A percentile compares a stretch with the other conserved stretches of the same genome.
Conservation (phyloP, 2,888 invertebrate species). For the Ormia ochracea region DNA sequence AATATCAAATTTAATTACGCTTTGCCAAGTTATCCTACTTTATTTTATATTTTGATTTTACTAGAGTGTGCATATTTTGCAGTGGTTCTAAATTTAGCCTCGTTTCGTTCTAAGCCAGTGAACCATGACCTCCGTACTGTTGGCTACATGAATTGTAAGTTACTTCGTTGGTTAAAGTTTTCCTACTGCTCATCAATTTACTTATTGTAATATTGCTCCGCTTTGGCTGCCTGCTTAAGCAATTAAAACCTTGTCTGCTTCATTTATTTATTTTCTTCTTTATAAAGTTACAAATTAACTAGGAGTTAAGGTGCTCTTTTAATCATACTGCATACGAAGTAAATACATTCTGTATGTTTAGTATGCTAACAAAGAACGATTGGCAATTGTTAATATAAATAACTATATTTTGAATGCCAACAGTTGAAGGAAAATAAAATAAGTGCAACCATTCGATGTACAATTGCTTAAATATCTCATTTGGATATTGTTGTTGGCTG, state of each 20-base stretch:
- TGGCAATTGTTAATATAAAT: no score
- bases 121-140: constrained; percentile 55
- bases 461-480: no score
- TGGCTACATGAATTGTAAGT: neutral
- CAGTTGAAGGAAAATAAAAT: no score
- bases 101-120: constrained; percentile 61
- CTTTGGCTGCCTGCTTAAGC: neutral
- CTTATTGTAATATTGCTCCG: neutral
- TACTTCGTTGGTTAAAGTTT: neutral
- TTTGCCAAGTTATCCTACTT: no score
- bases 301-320: neutral
- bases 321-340: no score
- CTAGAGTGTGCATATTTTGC: no score
- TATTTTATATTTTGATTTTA: no score
- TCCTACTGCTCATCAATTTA: neutral
- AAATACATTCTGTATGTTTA: neutral
- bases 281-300: neutral
- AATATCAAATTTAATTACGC: no score
- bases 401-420: no score
- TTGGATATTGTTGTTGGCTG: no score
- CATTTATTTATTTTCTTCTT: neutral
- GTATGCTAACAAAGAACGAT: neutral
- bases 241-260: constrained; percentile 7
- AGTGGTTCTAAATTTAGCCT: constrained; percentile 20
- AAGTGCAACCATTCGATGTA: no score